Evolutionary conservation across 2,888 invertebrate genomes (phyloP), one percentile per base, ranked within the genome.

Genomic region (Calliphora vomitoria): DNA sequence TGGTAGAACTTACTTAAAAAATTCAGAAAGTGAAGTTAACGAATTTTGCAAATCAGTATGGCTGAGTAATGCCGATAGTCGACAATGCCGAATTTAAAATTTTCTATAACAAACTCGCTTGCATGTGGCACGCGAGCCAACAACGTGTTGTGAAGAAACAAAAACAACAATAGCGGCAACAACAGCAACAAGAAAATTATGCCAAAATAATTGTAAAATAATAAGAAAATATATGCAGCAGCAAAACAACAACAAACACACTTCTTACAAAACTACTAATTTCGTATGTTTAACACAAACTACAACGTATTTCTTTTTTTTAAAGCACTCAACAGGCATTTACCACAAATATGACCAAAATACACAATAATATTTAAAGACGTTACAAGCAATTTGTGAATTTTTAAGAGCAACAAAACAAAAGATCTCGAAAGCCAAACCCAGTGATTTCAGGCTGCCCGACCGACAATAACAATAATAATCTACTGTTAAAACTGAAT

Each of bases 71-170:
- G 6, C n/a, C n/a, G 15, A 50, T 3, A 72, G n/a, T 55, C 64
- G 31, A 44, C 53, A 13, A 35, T n/a, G 35, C 82, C 55, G 66
- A 20, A 10, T 20, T 44, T n/a, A 6, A 6, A 8, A 58, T 11
- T 74, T 66, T 82, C 8, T 20, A 13, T n/a, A 44, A 15, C 4
- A 55, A 41, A 66, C 41, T 62, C 1, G 47, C 5, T 85, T 75
- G 85, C 80, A 85, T 75, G 80, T 47, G 38, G 85, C 80, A 81
- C 80, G 80, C 85, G 75, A 85, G 64, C 75, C 53, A 69, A 71
- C 62, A 79, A 35, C 20, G 53, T 38, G 55, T 72, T 80, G 69
- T 69, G 38, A 74, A 68, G 58, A 83, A 62, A 83, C 58, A 50
- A 66, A 53, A 84, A 50, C 72, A 72, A 66, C 8, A 68, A 53